Percentiles rank a stretch among this genome's conserved stretches.
phyloP scores from a whole-genome alignment of 1,140 invertebrate species.

The Drosophila nigromelanica region DNA sequence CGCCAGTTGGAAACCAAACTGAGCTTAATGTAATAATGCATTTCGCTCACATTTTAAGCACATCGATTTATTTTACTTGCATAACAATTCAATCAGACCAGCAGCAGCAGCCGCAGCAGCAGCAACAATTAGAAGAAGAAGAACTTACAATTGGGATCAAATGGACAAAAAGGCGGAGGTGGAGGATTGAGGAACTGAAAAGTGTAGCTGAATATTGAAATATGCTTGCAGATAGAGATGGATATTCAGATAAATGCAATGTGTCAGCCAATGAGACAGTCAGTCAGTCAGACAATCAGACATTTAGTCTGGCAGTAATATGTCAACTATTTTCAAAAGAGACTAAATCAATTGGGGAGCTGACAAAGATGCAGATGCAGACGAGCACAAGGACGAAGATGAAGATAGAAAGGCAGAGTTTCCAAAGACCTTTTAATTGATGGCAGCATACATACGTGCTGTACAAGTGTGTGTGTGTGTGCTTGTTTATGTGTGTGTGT shows the following conservation, averaged over 20 bases:
- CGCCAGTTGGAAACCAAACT: background rate
- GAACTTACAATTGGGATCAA: background rate
- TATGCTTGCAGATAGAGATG: slow-evolving; percentile 5
- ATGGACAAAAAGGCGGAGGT: background rate
- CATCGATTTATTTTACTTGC: slow-evolving; percentile 63
- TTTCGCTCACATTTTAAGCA: slow-evolving; percentile 47
- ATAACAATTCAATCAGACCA: slow-evolving; percentile 68
- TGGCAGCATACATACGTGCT: slow-evolving; percentile 60
- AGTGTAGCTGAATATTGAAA: slow-evolving; percentile 21
- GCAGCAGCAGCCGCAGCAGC: background rate
- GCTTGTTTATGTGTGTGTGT: slow-evolving; percentile 3
- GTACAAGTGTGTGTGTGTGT: slow-evolving; percentile 1
- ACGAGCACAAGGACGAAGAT: background rate
- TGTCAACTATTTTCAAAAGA: slow-evolving; percentile 19
- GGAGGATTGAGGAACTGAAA: background rate
- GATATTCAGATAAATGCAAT: slow-evolving; percentile 16
- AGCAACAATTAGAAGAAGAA: background rate
- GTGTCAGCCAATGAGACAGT: slow-evolving; percentile 1
- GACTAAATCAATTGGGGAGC: background rate
- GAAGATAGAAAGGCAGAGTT: background rate
- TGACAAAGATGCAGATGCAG: background rate
- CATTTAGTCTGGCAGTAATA: slow-evolving; percentile 6
- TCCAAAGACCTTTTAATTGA: slow-evolving; percentile 50
- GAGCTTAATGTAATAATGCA: slow-evolving; percentile 24
- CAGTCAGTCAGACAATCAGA: slow-evolving; percentile 10